Evolutionary conservation across 2,888 invertebrate genomes (phyloP), one percentile per base, ranked within the genome.

Genomic region (Drosophila sordidula): DNA sequence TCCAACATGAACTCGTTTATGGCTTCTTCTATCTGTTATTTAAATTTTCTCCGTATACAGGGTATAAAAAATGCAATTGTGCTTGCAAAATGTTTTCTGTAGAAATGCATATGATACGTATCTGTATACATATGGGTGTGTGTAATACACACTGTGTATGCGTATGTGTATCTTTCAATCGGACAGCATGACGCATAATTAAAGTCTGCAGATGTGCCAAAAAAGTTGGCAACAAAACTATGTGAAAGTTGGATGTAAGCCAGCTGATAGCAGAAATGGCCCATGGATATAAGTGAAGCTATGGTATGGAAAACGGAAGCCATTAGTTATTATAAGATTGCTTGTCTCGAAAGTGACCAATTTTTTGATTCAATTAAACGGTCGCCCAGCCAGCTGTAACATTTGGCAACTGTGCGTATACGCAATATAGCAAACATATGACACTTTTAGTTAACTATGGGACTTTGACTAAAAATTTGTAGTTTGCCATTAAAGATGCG

Each of bases 101-200:
- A 32, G 3, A 32, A 32, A 32, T 12, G 12, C 12, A 1, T 32
- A 11, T 32, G 12, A 12, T 42, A 18, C 22, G 4, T 18, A 14
- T 18, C 9, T 47, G 39, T 42, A 9, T 11, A 36, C n/a, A 1
- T n/a, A 18, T 61, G 14, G 18, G 25, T 25, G 6, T 38, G 44
- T 47, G 18, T 18, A 16, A 14, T 14, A 32, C 8, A 29, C 26
- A 29, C 8, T 8, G 22, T 22, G 22, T 22, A 22, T 22, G 22
- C 3, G 22, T 22, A 8, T 51, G 26, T 56, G 22, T 55, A 25
- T 45, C 26, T 36, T 41, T 16, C 45, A 29, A 58, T 39, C 49
- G 55, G 86, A 70, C 80, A 78, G 56, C 71, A 18, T 82, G 73
- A 67, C 66, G 89, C 80, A 87, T 72, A 80, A 81, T 87, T 89